Evolutionary conservation across 2,888 invertebrate species (phyloP), one percentile per base, ranked within the genome.

Genomic region (Diabrotica balteata): DNA sequence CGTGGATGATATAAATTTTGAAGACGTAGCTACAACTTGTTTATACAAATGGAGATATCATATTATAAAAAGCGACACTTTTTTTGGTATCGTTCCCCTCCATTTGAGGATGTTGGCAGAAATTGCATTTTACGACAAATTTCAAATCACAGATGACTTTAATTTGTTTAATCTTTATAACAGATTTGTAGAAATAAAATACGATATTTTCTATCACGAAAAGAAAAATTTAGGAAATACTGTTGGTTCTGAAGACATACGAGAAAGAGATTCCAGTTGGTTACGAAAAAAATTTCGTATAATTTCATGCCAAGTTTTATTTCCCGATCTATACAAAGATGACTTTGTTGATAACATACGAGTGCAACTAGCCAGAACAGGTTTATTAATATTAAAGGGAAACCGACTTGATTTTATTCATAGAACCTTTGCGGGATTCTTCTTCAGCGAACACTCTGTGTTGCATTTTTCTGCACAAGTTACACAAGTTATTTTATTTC

Each of bases 101-200:
- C 69, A 66, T 46, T 42, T 69, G 11, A 62, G 60, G 59, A 66
- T 69, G 66, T 8, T 66, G 45, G 69, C 66, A n/a, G 69, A 69
- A 59, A 50, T 69, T 51, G 46, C 66, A 10, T 66, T 66, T 45
- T 44, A 7, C n/a, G 42, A 66, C 17, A 62, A 66, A 10, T 66
- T 69, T 52, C 6, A 63, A 50, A 6, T 45, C 7, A 17, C 8
- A 8, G 49, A 22, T n/a, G 45, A 69, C 32, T 54, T 63, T 8
- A 42, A 59, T 42, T 46, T 66, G 2, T 5, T 66, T 17, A 44
- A 55, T 32, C 45, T 69, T 10, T 69, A 62, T 22, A 54, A 66
- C 4, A 54, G 11, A n/a, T 69, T 66, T 52, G 49, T 69, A 9
- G 32, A 55, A 2, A 42, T 51, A 9, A 69, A 69, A 46, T 69